Conservation (phyloP, 2,888 invertebrate species). For the Limnephilus marmoratus region DNA sequence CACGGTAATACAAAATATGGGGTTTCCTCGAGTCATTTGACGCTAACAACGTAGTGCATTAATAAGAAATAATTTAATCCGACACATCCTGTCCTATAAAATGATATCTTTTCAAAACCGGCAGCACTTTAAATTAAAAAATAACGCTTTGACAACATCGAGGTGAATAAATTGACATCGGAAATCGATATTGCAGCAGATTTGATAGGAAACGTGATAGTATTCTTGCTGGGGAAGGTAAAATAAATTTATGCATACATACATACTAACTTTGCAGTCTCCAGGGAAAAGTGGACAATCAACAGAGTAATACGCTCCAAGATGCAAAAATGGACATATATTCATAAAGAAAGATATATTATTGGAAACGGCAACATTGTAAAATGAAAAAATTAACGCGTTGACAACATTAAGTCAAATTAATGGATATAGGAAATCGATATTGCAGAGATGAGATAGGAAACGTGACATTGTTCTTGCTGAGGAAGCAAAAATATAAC, state of each 20-base stretch:
- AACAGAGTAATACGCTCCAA: background rate
- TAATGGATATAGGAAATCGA: background rate
- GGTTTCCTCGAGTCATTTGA: background rate
- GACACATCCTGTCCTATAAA: background rate
- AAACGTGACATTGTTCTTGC: background rate
- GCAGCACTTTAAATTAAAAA: background rate
- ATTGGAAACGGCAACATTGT: background rate
- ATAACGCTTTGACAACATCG: background rate
- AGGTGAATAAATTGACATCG: background rate
- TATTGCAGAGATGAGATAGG: background rate
- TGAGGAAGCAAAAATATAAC: background rate
- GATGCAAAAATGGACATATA: background rate
- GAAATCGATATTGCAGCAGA: background rate
- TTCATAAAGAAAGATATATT: too few relatives aligned
- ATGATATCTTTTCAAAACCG: background rate
- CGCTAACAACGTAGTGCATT: background rate
- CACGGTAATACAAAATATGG: background rate
- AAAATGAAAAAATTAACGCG: background rate
- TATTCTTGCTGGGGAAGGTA: background rate
- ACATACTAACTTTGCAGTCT: background rate
- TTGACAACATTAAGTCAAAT: background rate
- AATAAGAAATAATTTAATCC: background rate
- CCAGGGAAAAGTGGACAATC: background rate
- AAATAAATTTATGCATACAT: background rate
- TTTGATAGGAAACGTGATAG: background rate